phyloP scores from a whole-genome alignment of 2,797 vertebrate genomes.

The Diplodus puntazzo region DNA sequence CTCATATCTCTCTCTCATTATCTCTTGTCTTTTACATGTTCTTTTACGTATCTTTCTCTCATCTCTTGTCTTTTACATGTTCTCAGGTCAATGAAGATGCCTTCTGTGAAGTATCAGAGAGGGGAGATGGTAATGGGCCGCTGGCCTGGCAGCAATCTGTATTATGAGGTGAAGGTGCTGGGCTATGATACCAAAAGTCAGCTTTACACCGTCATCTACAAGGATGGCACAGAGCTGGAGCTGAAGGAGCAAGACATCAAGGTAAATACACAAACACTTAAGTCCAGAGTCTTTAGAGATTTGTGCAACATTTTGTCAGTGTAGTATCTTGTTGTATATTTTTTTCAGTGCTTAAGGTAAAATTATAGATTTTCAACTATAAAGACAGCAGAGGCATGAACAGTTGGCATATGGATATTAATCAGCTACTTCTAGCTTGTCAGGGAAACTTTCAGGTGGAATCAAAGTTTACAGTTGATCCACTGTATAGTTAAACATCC shows the following conservation, averaged over 20 bases:
- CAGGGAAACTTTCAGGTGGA: background rate
- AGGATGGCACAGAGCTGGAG: conserved; percentile 95
- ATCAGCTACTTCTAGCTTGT: background rate
- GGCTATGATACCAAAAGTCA: conserved; percentile 84
- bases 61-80: background rate
- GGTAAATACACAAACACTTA: conserved; percentile 75
- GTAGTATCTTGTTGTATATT: background rate
- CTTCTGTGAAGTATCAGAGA: conserved; percentile 85
- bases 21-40: background rate
- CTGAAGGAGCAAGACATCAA: conserved; percentile 92
- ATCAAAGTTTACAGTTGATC: background rate
- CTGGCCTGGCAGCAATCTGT: conserved; percentile 97
- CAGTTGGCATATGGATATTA: background rate
- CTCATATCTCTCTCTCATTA: background rate
- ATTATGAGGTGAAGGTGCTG: conserved; percentile 93
- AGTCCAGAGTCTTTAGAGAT: background rate
- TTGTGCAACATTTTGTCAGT: background rate
- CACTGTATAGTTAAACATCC: background rate
- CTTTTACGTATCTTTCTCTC: background rate
- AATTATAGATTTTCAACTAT: background rate
- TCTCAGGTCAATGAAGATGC: conserved; percentile 87
- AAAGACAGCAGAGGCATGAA: background rate
- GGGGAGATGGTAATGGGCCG: conserved; percentile 96
- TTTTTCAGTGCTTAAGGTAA: background rate
- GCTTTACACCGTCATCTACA: conserved; percentile 95